Conservation (phyloP, 2,797 vertebrate species). For the Antrozous pallidus region DNA sequence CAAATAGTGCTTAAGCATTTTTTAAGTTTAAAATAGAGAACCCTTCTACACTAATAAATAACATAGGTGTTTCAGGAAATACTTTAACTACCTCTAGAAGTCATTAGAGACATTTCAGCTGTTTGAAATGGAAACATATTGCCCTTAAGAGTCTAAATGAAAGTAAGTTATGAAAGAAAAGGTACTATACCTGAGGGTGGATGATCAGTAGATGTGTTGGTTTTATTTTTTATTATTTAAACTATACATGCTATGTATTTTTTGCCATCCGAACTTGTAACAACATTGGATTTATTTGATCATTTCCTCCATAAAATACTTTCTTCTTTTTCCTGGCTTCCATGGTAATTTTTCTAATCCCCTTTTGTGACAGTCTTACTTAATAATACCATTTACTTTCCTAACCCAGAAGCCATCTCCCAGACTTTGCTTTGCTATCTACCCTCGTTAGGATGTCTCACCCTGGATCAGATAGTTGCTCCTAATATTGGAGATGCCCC, state of each 20-base stretch:
- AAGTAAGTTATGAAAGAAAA: neutral
- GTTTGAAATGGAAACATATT: neutral
- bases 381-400: neutral
- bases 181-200: neutral
- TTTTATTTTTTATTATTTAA: constrained; percentile 9
- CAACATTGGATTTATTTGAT: neutral
- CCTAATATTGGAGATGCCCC: rapidly evolving
- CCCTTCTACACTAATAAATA: neutral
- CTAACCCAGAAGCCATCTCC: neutral
- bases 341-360: neutral
- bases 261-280: neutral
- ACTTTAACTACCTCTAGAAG: neutral
- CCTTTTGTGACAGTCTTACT: neutral
- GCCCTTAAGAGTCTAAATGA: neutral
- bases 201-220: neutral
- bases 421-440: neutral
- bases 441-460: neutral
- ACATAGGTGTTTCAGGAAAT: neutral
- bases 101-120: neutral
- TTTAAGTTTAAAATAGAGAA: neutral
- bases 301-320: neutral
- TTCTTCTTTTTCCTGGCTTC: neutral
- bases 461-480: neutral
- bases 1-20: neutral
- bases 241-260: neutral